Conservation (phyloP, 2,797 vertebrate species). For the Triplophysa yarkandensis region DNA sequence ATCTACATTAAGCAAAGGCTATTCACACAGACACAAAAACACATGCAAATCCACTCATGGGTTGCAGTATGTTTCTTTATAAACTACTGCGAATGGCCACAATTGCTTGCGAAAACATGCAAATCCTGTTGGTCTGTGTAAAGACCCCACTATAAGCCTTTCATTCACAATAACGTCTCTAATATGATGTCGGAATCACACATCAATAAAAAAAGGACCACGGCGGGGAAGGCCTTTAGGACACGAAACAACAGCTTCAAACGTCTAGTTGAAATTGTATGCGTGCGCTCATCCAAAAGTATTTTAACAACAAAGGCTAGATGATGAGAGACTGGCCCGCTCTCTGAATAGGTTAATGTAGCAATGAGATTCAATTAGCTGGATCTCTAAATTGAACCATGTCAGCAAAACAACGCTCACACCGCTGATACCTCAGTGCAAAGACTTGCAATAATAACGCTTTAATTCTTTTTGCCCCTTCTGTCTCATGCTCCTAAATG, state of each 20-base stretch:
- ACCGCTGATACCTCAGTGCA: not conserved
- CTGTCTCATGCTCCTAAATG: slow-evolving; percentile 15
- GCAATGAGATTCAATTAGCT: slow-evolving; percentile 47
- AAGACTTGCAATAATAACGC: not conserved
- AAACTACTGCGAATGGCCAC: slow-evolving; percentile 44
- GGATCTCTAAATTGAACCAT: slow-evolving; percentile 21
- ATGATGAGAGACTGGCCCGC: slow-evolving; percentile 40
- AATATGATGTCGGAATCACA: slow-evolving; percentile 50
- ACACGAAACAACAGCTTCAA: slow-evolving; percentile 28
- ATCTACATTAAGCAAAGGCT: slow-evolving; percentile 35
- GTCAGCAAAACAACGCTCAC: slow-evolving; percentile 11
- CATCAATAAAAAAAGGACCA: slow-evolving; percentile 49
- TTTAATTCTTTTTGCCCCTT: slow-evolving; percentile 1
- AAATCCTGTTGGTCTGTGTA: slow-evolving; percentile 52
- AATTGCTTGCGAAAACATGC: slow-evolving; percentile 46
- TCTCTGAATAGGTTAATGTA: slow-evolving; percentile 46
- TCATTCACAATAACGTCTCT: slow-evolving; percentile 22
- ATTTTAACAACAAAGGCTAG: slow-evolving; percentile 47
- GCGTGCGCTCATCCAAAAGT: slow-evolving; percentile 27
- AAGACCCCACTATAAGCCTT: slow-evolving; percentile 42
- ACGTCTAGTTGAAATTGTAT: slow-evolving; percentile 4
- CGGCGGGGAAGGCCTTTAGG: slow-evolving; percentile 16
- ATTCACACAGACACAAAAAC: slow-evolving; percentile 49
- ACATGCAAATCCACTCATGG: slow-evolving; percentile 34
- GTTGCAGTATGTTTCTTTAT: slow-evolving; percentile 35